Evolutionary conservation across 2,888 invertebrate genomes (phyloP).

Genomic region (Scrobipalpa costella): DNA sequence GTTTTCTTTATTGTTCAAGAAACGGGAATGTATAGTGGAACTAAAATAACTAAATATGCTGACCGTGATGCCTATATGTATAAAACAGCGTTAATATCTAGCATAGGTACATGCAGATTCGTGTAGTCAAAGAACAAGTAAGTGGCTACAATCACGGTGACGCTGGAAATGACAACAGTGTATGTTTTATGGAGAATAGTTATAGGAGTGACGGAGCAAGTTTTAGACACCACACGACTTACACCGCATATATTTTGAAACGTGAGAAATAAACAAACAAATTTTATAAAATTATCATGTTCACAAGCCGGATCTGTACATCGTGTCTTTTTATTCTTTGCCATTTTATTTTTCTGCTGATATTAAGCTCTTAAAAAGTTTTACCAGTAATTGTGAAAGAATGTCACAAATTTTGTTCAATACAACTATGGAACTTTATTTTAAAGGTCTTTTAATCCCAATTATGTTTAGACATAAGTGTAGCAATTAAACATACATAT

Average conservation of each 20-base stretch:
- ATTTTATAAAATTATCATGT: neutral
- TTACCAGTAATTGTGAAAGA: no score
- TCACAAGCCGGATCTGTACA: no score
- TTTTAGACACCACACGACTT: neutral
- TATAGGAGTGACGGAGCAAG: neutral
- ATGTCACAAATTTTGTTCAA: no score
- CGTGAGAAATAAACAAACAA: neutral
- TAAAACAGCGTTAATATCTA: neutral
- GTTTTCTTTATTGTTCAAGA: constrained; percentile 49
- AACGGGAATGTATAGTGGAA: constrained; percentile 44
- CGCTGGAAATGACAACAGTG: neutral
- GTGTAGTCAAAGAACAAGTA: neutral
- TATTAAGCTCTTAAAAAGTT: no score
- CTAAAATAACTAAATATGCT: neutral
- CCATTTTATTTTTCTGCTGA: no score
- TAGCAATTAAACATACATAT: no score
- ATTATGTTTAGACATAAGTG: no score
- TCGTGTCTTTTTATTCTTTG: no score
- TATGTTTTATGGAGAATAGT: neutral
- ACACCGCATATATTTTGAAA: neutral
- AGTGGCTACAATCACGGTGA: neutral
- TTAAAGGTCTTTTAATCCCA: no score
- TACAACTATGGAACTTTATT: no score
- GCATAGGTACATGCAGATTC: neutral
- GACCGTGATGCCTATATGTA: neutral